Conservation (phyloP, 2,113 vertebrate species). For the Tapirus terrestris region DNA sequence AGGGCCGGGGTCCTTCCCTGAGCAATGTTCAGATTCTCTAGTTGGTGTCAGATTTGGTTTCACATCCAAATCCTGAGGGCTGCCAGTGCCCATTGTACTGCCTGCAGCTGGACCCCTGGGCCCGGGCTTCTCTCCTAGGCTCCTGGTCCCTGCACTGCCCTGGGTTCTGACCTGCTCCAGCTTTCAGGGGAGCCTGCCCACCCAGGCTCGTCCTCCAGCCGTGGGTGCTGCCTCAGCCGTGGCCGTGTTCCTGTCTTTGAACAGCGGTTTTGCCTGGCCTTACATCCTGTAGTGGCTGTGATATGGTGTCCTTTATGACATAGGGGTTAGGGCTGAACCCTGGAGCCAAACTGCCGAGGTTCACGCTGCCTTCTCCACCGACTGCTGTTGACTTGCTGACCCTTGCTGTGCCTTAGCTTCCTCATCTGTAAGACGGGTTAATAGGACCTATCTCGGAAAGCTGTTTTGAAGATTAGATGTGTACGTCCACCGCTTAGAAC, state of each 20-base stretch:
- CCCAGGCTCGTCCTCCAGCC: background rate
- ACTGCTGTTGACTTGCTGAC: background rate
- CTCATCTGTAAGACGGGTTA: background rate
- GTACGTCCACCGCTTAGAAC: background rate
- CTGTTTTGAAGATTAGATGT: background rate
- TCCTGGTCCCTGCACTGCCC: background rate
- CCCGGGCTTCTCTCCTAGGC: too few relatives aligned
- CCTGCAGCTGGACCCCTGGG: too few relatives aligned
- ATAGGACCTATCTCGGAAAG: background rate
- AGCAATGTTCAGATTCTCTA: too few relatives aligned
- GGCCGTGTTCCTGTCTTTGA: background rate
- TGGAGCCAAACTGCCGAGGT: background rate
- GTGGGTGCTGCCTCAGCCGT: background rate
- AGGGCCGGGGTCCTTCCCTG: background rate
- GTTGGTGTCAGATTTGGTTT: background rate
- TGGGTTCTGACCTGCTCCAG: background rate
- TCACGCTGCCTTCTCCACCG: background rate
- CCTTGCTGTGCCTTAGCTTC: background rate
- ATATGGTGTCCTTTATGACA: background rate
- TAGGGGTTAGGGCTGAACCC: background rate
- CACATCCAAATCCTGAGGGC: background rate
- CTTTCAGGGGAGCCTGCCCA: background rate
- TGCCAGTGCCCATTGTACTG: rapidly evolving
- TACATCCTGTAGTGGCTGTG: background rate
- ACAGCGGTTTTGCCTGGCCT: background rate